These are phyloP conservation scores for Mythimna vitellina DNA, from an alignment of 2,888 invertebrate genomes.

Conservation along the genomic window DNA sequence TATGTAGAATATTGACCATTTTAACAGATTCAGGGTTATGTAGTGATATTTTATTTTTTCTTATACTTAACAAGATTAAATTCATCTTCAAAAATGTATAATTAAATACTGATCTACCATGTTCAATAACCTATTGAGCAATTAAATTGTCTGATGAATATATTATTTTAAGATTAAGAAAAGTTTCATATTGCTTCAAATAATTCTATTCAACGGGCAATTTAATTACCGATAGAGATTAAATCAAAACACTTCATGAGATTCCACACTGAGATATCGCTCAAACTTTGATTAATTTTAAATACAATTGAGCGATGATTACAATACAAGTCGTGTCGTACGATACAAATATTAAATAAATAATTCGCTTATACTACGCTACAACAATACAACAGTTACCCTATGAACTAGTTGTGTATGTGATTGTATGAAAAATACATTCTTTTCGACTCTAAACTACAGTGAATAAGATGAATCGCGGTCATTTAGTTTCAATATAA, in stretches of 20 bases:
- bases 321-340: conserved; percentile 38
- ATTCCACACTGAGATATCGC: conserved; percentile 53
- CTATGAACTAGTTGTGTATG: conserved; percentile 59
- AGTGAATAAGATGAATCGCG: conserved; percentile 41
- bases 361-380: conserved; percentile 58
- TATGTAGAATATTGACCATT: conserved; percentile 2
- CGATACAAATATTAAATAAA: conserved; percentile 60
- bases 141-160: neutral
- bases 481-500: conserved; percentile 15
- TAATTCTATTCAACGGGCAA: neutral
- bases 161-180: neutral
- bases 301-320: conserved; percentile 61
- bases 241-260: conserved; percentile 44
- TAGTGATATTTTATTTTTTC: neutral
- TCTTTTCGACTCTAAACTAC: conserved; percentile 44
- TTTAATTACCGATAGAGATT: neutral
- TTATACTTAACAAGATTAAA: conserved; percentile 1
- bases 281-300: conserved; percentile 43
- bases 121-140: neutral
- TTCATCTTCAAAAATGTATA: conserved; percentile 8
- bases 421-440: conserved; percentile 67
- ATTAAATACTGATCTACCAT: conserved; percentile 4
- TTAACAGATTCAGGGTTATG: neutral
- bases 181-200: neutral
- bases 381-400: conserved; percentile 61